Evolutionary conservation across 2,797 vertebrate species (phyloP), one percentile per base, ranked within the genome.

Genomic region (Myoxocephalus aenaeus): DNA sequence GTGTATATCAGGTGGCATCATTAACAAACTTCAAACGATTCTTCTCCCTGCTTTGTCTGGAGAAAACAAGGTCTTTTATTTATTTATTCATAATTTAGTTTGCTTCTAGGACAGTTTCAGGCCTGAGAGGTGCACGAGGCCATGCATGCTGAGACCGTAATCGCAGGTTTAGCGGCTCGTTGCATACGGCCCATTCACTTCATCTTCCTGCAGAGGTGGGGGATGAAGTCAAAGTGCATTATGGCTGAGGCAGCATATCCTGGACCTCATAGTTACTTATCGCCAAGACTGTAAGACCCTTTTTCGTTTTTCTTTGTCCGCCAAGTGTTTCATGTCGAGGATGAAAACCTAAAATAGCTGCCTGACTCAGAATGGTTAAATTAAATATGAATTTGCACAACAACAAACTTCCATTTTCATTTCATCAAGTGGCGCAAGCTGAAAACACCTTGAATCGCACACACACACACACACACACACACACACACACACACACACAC

Each of bases 241-340:
- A 86, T n/a, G 63, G 83, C 87, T 89, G 87, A 90, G 66, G 67
- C 86, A 78, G 89, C 88, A 82, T 69, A 73, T 82, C 82, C 7
- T 72, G 44, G 40, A 65, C 73, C 65, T 73, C 76, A 59, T 62
- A 38, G 46, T 79, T 77, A 71, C 62, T 67, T 56, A 75, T 58
- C 68, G 70, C 36, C 32, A 18, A 59, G 50, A 32, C 25, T 34
- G 34, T 75, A 42, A 85, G 3, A 84, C 56, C 25, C 42, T n/a
- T 32, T 67, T 48, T 25, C 34, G 22, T 46, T 65, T 51, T 15
- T 64, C 2, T 25, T 68, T 48, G 25, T 62, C 27, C 1, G 1
- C 40, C 5, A 25, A 38, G 54, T 50, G 44, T 70, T 79, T 72
- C 13, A 14, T 25, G 17, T 48, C 32, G 75, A 46, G 53, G 57